Percentiles rank a stretch among this genome's conserved stretches.
phyloP scores from a whole-genome alignment of 1,140 invertebrate species.

The Drosophila carrolli region DNA sequence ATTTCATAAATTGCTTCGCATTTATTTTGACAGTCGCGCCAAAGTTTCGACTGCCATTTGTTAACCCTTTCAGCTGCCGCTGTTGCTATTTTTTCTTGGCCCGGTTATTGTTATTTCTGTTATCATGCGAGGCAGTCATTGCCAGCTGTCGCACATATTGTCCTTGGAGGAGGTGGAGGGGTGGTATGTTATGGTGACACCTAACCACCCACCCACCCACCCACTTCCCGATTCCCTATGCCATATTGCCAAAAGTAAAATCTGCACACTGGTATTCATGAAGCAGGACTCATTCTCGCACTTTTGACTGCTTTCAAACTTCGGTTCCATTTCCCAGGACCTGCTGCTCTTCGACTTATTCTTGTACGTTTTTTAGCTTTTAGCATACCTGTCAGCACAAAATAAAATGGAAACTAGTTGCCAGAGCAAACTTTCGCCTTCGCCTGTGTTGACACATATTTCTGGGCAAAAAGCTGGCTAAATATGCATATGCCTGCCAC shows the following conservation, averaged over 20 bases:
- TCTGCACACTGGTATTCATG: background rate
- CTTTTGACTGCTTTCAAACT: constrained; percentile 57
- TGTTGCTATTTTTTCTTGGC: constrained; percentile 31
- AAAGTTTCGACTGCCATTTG: constrained; percentile 68
- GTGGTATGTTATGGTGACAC: background rate
- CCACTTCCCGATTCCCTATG: background rate
- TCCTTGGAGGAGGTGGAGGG: constrained; percentile 18
- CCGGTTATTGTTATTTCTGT: constrained; percentile 55
- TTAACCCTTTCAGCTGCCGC: constrained; percentile 68
- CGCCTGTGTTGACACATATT: constrained; percentile 78
- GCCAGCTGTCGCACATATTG: constrained; percentile 74
- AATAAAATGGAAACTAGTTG: constrained; percentile 83
- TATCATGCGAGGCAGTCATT: constrained; percentile 76
- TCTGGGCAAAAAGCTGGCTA: constrained; percentile 27
- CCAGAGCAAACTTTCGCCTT: constrained; percentile 74
- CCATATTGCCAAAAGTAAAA: constrained; percentile 9
- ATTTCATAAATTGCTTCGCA: constrained; percentile 79
- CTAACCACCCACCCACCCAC: background rate
- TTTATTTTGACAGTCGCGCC: constrained; percentile 66
- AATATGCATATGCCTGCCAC: constrained; percentile 59
- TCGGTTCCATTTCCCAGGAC: constrained; percentile 1
- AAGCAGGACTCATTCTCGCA: constrained; percentile 20
- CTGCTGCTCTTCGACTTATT: constrained; percentile 10
- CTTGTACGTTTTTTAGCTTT: constrained; percentile 71
- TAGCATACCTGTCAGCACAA: constrained; percentile 78